Evolutionary conservation across 1,140 invertebrate genomes (phyloP), one percentile per base, ranked within the genome.

Genomic region (Cydia amplana): DNA sequence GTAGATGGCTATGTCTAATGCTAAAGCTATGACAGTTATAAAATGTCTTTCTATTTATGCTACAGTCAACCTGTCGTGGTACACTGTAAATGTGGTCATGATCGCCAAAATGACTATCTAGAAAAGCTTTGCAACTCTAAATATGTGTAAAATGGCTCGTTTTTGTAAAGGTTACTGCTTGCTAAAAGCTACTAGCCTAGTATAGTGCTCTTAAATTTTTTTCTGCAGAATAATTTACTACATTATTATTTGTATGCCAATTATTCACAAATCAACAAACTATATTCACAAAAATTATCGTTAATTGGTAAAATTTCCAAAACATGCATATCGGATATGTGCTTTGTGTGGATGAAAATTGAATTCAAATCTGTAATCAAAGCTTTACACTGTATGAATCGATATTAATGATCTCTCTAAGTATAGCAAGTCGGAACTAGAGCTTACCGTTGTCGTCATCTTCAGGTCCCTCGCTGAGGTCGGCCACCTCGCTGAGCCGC

Each of bases 381-480:
- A 9, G 32, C 32, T 36, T 1, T 32, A 6, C 0, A 40, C 10
- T 55, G 9, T 55, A 9, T 18, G 51, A 55, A 7, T 18, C 51
- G 51, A 55, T 55, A 14, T 55, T 55, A 46, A 46, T 46, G 43
- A 46, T 46, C 14, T 46, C 43, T 46, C 14, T 14, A 60, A 23
- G 51, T 20, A 5, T 60, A 20, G 7, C 55, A 60, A 23, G 55
- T 60, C 7, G 23, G 20, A 60, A 23, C 55, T 25, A 51, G 72
- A 63, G 75, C 88, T 94, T 94, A 95, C 95, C 95, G 91, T 95
- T 95, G 80, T 95, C 95, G 72, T 95, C 95, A 78, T 95, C 95
- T 90, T 95, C 95, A 55, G 94, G 94, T 40, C 94, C 94, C 79
- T 95, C 95, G 74, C 93, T 94, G 75, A 94, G 83, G 83, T 95